Conservation (phyloP, 2,888 invertebrate species). For the Meiosimyza decipiens region DNA sequence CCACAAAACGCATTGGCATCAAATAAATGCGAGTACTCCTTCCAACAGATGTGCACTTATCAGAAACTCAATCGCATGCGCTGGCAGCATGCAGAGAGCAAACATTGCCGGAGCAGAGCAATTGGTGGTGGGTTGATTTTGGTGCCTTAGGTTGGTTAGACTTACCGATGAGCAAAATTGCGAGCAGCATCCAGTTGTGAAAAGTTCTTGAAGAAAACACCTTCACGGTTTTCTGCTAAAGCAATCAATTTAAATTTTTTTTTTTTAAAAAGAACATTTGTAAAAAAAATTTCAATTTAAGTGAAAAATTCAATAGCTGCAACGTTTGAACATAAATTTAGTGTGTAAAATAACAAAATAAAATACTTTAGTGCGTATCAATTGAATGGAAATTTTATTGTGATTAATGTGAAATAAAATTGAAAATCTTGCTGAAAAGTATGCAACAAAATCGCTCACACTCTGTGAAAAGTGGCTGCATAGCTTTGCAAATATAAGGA, state of each 20-base stretch:
- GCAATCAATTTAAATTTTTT: slow-evolving; percentile 30
- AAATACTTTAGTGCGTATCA: too few species aligned
- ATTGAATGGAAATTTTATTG: too few species aligned
- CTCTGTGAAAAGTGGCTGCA: too few species aligned
- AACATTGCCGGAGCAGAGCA: not conserved
- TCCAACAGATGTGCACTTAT: slow-evolving; percentile 38
- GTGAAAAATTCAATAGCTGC: not conserved
- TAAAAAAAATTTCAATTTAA: slow-evolving; percentile 21
- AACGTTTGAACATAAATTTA: too few species aligned
- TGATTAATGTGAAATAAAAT: too few species aligned
- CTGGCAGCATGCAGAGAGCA: slow-evolving; percentile 28
- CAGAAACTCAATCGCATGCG: slow-evolving; percentile 42
- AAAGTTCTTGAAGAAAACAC: slow-evolving; percentile 54
- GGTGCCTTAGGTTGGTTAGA: slow-evolving; percentile 13
- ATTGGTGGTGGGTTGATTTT: slow-evolving; percentile 6
- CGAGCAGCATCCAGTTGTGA: slow-evolving; percentile 65
- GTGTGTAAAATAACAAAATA: too few species aligned
- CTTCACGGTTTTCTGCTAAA: slow-evolving; percentile 48
- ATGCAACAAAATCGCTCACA: too few species aligned
- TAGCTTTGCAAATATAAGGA: too few species aligned
- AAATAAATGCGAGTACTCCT: slow-evolving; percentile 17
- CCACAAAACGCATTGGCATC: not conserved
- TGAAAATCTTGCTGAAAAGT: too few species aligned
- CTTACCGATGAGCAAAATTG: slow-evolving; percentile 40
- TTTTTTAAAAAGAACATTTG: slow-evolving; percentile 22